These are phyloP conservation scores for Coelopa frigida DNA, from an alignment of 1,140 invertebrate genomes.

Conservation along the genomic window DNA sequence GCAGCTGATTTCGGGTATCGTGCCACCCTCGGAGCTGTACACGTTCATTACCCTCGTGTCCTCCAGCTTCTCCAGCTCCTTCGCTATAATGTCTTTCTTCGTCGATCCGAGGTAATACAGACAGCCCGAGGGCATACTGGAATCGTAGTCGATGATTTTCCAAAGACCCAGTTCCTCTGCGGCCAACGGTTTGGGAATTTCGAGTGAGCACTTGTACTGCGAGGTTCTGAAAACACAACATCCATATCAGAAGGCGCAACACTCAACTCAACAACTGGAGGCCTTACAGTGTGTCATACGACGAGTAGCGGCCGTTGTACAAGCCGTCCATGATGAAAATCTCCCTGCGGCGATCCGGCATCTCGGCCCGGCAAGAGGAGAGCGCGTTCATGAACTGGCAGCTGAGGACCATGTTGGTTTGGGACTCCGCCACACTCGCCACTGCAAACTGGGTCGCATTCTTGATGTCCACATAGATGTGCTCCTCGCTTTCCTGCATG, in stretches of 20 bases:
- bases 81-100: conserved; percentile 9
- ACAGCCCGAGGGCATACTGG: conserved; percentile 7
- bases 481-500: conserved; percentile 10
- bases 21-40: not conserved
- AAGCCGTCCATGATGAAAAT: conserved; percentile 15
- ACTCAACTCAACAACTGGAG: too few relatives aligned
- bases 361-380: conserved; percentile 11
- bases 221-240: conserved; percentile 8
- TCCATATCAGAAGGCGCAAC: too few relatives aligned
- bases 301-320: conserved; percentile 12
- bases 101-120: conserved; percentile 13
- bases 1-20: conserved; percentile 8
- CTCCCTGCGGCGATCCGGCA: conserved; percentile 8
- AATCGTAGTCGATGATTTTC: conserved; percentile 8
- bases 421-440: not conserved
- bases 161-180: conserved; percentile 13
- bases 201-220: conserved; percentile 11
- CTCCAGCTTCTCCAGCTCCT: not conserved
- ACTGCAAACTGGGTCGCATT: conserved; percentile 1
- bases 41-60: not conserved
- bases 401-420: not conserved
- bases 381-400: conserved; percentile 9
- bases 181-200: conserved; percentile 11
- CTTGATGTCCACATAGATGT: conserved; percentile 10
- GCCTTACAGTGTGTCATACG: conserved; percentile 15